phyloP scores from a whole-genome alignment of 2,797 vertebrate genomes.

The Cheirogaleus major region DNA sequence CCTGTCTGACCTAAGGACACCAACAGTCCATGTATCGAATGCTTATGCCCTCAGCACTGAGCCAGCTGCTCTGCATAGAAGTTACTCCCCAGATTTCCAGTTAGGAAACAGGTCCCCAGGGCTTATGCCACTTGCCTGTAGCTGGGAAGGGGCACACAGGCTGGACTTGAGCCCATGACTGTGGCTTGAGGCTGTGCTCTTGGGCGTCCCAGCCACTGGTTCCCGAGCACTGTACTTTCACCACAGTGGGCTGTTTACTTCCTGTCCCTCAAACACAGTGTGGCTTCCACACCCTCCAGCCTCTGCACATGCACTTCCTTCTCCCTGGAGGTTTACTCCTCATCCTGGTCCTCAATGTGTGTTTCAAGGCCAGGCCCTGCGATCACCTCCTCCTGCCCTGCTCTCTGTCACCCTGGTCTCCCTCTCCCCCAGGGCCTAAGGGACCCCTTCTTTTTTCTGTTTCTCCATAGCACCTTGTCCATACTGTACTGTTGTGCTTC shows the following conservation, averaged over 20 bases:
- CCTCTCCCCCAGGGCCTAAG: neutral
- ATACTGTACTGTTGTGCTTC: too few relatives aligned
- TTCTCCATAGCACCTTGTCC: neutral
- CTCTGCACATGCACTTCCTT: neutral
- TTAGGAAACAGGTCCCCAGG: neutral
- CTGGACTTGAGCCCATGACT: neutral
- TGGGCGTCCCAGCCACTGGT: accelerated
- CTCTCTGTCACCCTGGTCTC: neutral
- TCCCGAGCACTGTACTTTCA: neutral
- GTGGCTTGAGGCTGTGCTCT: neutral
- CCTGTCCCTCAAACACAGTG: neutral
- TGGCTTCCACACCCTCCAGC: neutral
- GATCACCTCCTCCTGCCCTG: neutral
- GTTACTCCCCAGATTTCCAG: neutral
- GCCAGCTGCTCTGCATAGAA: neutral
- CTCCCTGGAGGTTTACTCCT: neutral
- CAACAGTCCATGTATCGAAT: neutral
- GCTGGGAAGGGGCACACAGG: neutral
- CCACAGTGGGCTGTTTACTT: neutral
- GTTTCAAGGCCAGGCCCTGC: neutral
- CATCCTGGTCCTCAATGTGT: neutral
- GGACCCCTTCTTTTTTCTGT: neutral
- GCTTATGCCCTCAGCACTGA: neutral
- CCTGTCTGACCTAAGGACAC: neutral
- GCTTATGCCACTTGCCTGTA: too few relatives aligned